Evolutionary conservation across 2,888 invertebrate genomes (phyloP).

Genomic region (Acanthosepion pharaonis): DNA sequence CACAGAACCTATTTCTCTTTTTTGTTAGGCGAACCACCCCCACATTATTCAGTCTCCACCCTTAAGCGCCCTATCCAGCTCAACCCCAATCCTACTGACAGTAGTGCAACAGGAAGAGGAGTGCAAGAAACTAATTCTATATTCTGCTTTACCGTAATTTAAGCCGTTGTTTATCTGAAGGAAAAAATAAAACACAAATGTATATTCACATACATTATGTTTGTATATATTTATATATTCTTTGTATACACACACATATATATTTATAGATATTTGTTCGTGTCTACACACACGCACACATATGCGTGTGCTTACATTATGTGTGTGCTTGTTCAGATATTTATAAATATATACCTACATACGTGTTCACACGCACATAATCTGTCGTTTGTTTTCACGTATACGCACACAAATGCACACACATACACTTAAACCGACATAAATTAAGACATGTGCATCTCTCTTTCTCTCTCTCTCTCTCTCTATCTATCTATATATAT

Average conservation of each 20-base stretch:
- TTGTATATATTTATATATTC: no score
- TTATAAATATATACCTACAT: no score
- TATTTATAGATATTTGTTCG: background rate
- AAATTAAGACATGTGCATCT: no score
- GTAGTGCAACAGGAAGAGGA: background rate
- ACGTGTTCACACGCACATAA: no score
- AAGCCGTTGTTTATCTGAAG: background rate
- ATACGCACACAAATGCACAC: no score
- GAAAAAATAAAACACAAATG: background rate
- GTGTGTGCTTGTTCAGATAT: no score
- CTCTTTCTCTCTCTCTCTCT: no score
- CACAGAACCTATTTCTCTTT: background rate
- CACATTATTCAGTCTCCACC: background rate
- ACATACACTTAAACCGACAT: no score
- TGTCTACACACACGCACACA: no score
- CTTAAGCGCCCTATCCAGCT: background rate
- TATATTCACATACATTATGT: background rate
- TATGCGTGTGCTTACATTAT: no score
- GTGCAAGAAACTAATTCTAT: background rate
- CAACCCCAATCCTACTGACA: background rate
- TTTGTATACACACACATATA: background rate
- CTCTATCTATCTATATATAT: no score
- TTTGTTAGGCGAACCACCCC: background rate
- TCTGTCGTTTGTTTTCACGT: no score
- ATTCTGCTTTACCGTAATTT: background rate